phyloP scores from a whole-genome alignment of 2,888 invertebrate species.

The Cantharis flavilabris region DNA sequence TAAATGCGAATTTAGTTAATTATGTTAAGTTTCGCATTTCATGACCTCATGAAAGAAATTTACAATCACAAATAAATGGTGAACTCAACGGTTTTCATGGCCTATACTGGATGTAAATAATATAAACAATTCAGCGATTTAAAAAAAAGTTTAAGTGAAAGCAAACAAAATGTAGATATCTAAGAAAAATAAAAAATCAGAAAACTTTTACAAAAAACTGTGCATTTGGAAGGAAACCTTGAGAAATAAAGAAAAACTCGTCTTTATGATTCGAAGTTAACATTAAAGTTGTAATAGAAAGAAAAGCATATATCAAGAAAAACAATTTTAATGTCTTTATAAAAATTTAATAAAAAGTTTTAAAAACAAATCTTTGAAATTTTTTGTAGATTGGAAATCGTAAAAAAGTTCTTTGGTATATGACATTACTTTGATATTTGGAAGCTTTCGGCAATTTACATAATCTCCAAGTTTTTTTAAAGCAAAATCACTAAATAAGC shows the following conservation, averaged over 20 bases:
- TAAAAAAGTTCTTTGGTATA: not conserved
- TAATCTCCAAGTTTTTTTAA: not conserved
- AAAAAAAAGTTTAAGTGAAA: too few relatives aligned
- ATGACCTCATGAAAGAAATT: too few relatives aligned
- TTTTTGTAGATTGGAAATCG: not conserved
- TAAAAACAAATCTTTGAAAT: not conserved
- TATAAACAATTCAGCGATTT: too few relatives aligned
- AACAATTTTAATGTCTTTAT: not conserved
- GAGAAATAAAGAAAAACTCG: not conserved
- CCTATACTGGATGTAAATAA: too few relatives aligned
- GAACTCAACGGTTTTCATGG: too few relatives aligned
- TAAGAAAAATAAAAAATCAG: too few relatives aligned
- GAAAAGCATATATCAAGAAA: not conserved
- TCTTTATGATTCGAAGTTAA: not conserved
- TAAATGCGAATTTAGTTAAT: too few relatives aligned
- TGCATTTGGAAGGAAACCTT: not conserved
- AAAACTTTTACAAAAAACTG: not conserved
- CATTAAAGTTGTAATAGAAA: not conserved
- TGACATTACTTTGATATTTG: not conserved
- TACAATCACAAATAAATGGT: too few relatives aligned
- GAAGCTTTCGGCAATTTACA: not conserved
- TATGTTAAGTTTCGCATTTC: too few relatives aligned
- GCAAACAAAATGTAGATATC: too few relatives aligned
- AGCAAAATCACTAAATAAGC: slow-evolving; percentile 11
- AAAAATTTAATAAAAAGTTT: not conserved